A percentile compares a stretch with the other conserved stretches of the same genome.
These are phyloP conservation scores for Taenaris catops DNA, from an alignment of 2,888 invertebrate species.

Conservation along the genomic window DNA sequence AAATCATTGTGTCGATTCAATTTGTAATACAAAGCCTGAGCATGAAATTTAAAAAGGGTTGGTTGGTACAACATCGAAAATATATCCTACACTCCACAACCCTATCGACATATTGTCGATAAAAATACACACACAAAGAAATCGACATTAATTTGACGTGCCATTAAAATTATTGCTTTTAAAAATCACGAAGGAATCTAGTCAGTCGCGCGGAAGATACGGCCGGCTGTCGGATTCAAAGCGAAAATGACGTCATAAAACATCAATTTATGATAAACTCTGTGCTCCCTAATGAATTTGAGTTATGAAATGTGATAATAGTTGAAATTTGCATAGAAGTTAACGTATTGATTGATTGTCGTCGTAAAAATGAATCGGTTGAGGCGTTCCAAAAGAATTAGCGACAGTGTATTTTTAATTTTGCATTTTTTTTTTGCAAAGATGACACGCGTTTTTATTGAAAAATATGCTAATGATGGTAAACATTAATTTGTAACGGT, in stretches of 20 bases:
- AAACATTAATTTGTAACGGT: slow-evolving; percentile 78
- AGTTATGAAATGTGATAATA: slow-evolving; percentile 23
- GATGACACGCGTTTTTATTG: slow-evolving; percentile 67
- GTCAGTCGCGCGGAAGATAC: slow-evolving; percentile 67
- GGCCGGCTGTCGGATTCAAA: slow-evolving; percentile 35
- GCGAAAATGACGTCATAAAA: slow-evolving; percentile 48
- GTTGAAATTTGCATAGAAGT: slow-evolving; percentile 45
- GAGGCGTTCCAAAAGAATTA: slow-evolving; percentile 40
- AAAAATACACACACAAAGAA: slow-evolving; percentile 57
- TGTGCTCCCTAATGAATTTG: slow-evolving; percentile 59
- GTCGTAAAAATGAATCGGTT: slow-evolving; percentile 53
- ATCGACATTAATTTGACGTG: slow-evolving; percentile 75
- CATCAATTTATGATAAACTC: slow-evolving; percentile 51
- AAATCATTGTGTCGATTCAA: slow-evolving; percentile 60
- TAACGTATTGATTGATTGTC: slow-evolving; percentile 64
- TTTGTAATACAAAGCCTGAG: slow-evolving; percentile 64
- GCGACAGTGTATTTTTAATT: slow-evolving; percentile 45
- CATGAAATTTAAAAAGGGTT: slow-evolving; percentile 72
- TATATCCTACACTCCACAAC: slow-evolving; percentile 38
- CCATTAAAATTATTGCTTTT: slow-evolving; percentile 75
- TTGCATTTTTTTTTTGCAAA: slow-evolving; percentile 34
- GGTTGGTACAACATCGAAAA: slow-evolving; percentile 48
- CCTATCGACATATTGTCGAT: slow-evolving; percentile 76
- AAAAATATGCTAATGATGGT: slow-evolving; percentile 67
- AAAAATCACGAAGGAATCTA: slow-evolving; percentile 54